Evolutionary conservation across 2,888 invertebrate genomes (phyloP).

Genomic region (Philonicus albiceps): DNA sequence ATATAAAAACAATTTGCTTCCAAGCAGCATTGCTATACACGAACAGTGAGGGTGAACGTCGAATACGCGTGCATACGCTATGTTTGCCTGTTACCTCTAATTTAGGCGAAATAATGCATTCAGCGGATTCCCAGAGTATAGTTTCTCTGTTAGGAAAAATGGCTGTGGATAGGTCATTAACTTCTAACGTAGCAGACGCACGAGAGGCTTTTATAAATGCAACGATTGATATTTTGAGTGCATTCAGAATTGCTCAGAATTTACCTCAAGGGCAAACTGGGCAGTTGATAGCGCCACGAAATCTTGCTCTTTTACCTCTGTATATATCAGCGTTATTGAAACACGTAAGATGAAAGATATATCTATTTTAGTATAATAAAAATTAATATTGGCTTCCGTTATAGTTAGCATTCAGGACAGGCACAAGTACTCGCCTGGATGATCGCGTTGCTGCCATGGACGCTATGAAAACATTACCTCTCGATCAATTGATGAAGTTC

Average conservation of each 20-base stretch:
- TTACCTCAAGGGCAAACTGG: constrained; percentile 67
- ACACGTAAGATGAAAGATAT: constrained; percentile 67
- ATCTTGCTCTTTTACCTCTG: constrained; percentile 84
- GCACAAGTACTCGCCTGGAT: constrained; percentile 88
- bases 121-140: constrained; percentile 94
- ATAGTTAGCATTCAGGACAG: constrained; percentile 87
- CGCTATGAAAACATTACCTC: constrained; percentile 87
- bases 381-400: constrained; percentile 47
- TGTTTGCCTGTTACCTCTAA: constrained; percentile 90
- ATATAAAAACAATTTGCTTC: constrained; percentile 90
- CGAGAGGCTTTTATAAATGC: constrained; percentile 96
- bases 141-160: constrained; percentile 93
- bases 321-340: constrained; percentile 90
- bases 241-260: constrained; percentile 74
- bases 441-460: constrained; percentile 94
- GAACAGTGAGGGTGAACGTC: constrained; percentile 91
- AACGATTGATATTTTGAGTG: constrained; percentile 85
- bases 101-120: constrained; percentile 83
- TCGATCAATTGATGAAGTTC: constrained; percentile 79
- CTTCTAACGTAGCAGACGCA: constrained; percentile 89
- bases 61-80: constrained; percentile 97
- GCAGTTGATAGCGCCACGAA: constrained; percentile 78
- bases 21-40: constrained; percentile 98
- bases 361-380: not conserved
- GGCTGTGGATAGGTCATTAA: constrained; percentile 92